These are phyloP conservation scores for Micrastur ruficollis DNA, from an alignment of 2,797 vertebrate genomes.

Conservation along the genomic window DNA sequence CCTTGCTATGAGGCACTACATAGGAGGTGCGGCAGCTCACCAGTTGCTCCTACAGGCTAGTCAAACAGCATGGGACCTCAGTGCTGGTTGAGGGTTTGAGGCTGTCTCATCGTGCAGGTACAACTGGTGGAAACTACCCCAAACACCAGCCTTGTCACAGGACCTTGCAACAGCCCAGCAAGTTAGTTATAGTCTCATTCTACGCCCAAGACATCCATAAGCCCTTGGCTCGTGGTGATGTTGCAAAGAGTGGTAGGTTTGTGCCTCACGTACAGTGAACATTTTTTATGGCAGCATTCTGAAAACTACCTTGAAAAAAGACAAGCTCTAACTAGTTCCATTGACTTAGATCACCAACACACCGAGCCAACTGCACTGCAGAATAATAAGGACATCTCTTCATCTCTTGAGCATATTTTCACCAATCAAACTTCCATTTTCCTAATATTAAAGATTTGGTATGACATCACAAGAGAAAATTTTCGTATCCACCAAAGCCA, in stretches of 20 bases:
- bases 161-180: background rate
- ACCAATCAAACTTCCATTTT: slow-evolving; percentile 36
- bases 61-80: background rate
- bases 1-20: background rate
- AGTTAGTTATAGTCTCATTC: background rate
- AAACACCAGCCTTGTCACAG: background rate
- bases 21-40: background rate
- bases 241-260: background rate
- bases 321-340: background rate
- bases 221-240: background rate
- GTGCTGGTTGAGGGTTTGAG: background rate
- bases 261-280: background rate
- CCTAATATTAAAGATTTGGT: slow-evolving; percentile 35
- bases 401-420: slow-evolving; percentile 47
- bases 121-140: background rate
- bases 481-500: slow-evolving; percentile 12
- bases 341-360: slow-evolving; percentile 30
- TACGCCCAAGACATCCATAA: background rate
- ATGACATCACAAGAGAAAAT: slow-evolving; percentile 57
- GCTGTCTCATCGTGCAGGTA: background rate
- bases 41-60: background rate
- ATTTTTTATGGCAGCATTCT: background rate
- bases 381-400: slow-evolving; percentile 8
- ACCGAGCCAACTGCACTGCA: background rate
- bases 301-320: background rate